Conservation (phyloP, 1,140 invertebrate species). For the Papilio polytes region DNA sequence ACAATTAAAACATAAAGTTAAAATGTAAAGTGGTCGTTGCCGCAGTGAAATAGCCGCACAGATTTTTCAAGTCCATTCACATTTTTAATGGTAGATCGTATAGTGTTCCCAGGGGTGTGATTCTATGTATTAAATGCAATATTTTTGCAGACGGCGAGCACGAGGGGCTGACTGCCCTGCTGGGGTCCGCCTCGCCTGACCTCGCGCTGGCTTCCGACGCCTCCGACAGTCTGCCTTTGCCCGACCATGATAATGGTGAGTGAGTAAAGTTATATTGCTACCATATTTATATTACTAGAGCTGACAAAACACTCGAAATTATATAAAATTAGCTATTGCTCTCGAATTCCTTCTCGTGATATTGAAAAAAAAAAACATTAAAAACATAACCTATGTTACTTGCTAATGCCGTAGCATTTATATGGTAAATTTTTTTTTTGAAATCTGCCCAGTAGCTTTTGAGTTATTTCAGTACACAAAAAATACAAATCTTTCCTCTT, state of each 20-base stretch:
- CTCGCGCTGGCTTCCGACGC: constrained; percentile 72
- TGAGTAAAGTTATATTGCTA: not conserved
- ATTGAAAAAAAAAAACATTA: too few relatives aligned
- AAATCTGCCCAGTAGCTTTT: too few relatives aligned
- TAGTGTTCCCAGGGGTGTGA: constrained; percentile 23
- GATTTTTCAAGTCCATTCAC: constrained; percentile 27
- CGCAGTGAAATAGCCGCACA: not conserved
- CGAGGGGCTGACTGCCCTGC: constrained; percentile 66
- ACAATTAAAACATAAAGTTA: not conserved
- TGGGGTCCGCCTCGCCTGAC: constrained; percentile 71
- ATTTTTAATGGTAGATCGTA: constrained; percentile 14
- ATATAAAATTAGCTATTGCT: too few relatives aligned
- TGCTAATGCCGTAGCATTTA: too few relatives aligned
- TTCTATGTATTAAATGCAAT: constrained; percentile 33
- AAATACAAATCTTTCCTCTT: too few relatives aligned
- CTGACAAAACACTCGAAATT: too few relatives aligned
- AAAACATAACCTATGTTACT: too few relatives aligned
- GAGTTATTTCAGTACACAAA: too few relatives aligned
- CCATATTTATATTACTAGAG: too few relatives aligned
- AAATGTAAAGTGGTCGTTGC: not conserved
- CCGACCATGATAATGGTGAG: constrained; percentile 73
- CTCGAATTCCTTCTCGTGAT: too few relatives aligned
- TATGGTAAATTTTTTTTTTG: too few relatives aligned
- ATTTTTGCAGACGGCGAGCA: constrained; percentile 69
- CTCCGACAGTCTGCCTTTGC: constrained; percentile 72